Base-by-base conservation (phyloP, 2,113 vertebrate species). In the Labrus mixtus region DNA sequence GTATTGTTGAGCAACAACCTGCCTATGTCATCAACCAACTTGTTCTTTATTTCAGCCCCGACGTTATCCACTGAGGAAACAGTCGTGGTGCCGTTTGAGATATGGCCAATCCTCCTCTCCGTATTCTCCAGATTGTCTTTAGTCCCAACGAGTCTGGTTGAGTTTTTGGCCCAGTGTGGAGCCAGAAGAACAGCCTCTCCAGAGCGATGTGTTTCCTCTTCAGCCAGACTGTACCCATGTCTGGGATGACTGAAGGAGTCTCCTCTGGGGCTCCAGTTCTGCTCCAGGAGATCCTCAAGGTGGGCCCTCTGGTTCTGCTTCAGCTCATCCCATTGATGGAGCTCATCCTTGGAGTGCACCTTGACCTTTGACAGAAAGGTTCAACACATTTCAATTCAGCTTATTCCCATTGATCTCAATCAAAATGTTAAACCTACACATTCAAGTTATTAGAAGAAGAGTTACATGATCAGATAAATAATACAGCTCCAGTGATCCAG, bases 301-400 rank as follows among this genome's bases (percentile, higher is more conserved):
- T 90, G 89, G 57, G 88, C 50, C 60, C 88, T 89, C 87, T 95
- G 94, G 85, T 91, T 94, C 41, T 90, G 90, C 51, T 95, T 95
- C 78, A 94, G 87, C 71, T 93, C 93, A 22, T 95, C 94, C 81
- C 84, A 82, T 29, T 90, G 92, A 72, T 95, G 94, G 29, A 95
- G 91, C 56, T 93, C 92, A 62, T 93, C 93, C 67, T 95, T 95
- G 53, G 87, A 82, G 45, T 86, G 92, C 37, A 70, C 20, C 81
- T 93, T 94, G 45, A 71, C 91, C 91, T 93, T 58, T 64, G 6
- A 60, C 10, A 22, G 48, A 1, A 56, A 68, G 6, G 29, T 33
- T 33, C 29, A 33, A 45, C 58, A 39, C 33, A 60, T 48, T 17
- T 0, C 39, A 8, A 54, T 70, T 15, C 69, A 67, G 2, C 8